These are phyloP conservation scores for Panagrolaimus sp. DNA, from an alignment of 1,140 invertebrate genomes.

Conservation along the genomic window DNA sequence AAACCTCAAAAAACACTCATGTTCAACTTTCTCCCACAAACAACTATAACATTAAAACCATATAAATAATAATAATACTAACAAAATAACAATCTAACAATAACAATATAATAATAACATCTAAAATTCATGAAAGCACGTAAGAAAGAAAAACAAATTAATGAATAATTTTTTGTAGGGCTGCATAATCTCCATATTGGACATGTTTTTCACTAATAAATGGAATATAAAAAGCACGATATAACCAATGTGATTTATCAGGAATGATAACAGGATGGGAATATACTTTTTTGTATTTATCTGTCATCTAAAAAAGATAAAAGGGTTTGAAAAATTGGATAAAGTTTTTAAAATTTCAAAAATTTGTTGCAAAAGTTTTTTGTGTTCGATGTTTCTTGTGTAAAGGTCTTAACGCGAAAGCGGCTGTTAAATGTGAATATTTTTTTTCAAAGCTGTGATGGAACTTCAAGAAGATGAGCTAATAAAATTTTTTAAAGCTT, in stretches of 20 bases:
- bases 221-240: not conserved
- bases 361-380: not conserved
- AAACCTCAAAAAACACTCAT: too few relatives aligned
- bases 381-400: not conserved
- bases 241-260: not conserved
- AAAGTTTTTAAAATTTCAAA: not conserved
- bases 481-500: too few relatives aligned
- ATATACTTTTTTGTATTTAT: not conserved
- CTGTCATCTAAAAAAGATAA: not conserved
- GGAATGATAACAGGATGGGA: not conserved
- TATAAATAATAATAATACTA: too few relatives aligned
- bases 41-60: too few relatives aligned
- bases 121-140: too few relatives aligned
- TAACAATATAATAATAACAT: too few relatives aligned
- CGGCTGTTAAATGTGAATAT: too few relatives aligned
- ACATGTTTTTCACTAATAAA: not conserved
- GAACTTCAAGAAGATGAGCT: too few relatives aligned
- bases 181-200: not conserved
- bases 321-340: not conserved
- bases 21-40: too few relatives aligned
- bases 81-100: too few relatives aligned
- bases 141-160: not conserved
- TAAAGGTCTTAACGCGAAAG: not conserved
- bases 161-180: constrained; percentile 1
- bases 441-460: too few relatives aligned